Conservation (phyloP, 1,140 invertebrate species). For the Drosophila asahinai region DNA sequence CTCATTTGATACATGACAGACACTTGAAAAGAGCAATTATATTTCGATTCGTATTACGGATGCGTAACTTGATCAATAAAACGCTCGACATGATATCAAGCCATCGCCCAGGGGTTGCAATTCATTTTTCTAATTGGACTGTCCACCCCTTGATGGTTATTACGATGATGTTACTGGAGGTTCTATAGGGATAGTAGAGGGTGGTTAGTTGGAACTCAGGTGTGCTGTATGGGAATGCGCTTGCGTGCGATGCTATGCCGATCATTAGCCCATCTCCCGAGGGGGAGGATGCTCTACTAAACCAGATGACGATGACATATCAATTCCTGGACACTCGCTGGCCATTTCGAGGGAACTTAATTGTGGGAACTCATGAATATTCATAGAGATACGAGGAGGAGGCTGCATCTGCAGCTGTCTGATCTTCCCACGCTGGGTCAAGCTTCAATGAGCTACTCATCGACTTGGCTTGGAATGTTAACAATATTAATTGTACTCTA, state of each 20-base stretch:
- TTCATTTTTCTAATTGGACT: slow-evolving; percentile 43
- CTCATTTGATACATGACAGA: slow-evolving; percentile 71
- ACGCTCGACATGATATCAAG: slow-evolving; percentile 75
- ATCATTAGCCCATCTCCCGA: slow-evolving; percentile 54
- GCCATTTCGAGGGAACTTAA: slow-evolving; percentile 34
- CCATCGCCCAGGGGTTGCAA: slow-evolving; percentile 32
- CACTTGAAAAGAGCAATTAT: slow-evolving; percentile 81
- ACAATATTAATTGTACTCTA: neutral
- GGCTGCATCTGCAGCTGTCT: slow-evolving; percentile 10
- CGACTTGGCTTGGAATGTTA: neutral
- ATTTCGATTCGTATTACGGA: slow-evolving; percentile 81
- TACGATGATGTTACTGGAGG: slow-evolving; percentile 33
- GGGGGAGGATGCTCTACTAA: slow-evolving; percentile 73
- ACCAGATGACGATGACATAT: slow-evolving; percentile 85
- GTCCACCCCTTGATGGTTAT: slow-evolving; percentile 26
- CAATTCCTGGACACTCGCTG: slow-evolving; percentile 50
- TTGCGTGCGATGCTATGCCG: slow-evolving; percentile 79
- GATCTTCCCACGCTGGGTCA: slow-evolving; percentile 37
- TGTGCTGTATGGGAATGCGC: slow-evolving; percentile 78
- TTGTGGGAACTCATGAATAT: slow-evolving; percentile 77
- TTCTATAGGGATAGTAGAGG: slow-evolving; percentile 4
- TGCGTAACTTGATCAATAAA: slow-evolving; percentile 84
- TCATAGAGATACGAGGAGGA: slow-evolving; percentile 22
- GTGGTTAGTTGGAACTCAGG: slow-evolving; percentile 61
- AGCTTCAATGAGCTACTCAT: neutral